Evolutionary conservation across 2,113 vertebrate genomes (phyloP), one percentile per base, ranked within the genome.

Genomic region (Fulica atra): DNA sequence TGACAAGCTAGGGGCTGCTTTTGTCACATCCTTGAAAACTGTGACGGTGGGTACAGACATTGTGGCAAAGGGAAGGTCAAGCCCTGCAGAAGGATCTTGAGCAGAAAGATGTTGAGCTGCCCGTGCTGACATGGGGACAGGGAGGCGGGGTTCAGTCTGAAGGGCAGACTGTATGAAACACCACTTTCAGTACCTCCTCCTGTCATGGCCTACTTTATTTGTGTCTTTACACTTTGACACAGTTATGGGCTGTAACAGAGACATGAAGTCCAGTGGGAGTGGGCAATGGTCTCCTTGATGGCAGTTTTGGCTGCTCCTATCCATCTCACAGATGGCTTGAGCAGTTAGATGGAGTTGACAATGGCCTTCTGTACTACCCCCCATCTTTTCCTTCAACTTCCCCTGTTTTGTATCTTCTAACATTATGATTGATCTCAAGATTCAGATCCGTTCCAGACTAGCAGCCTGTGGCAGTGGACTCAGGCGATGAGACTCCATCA

Each of bases 91-190:
- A 42, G 40, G 38, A 14, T 48, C 38, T 60, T 17, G 10, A 90
- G 48, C 48, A 23, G 48, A 48, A 48, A 48, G 48, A 48, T 48
- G 21, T 21, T 48, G 48, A 46, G 10, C 61, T 40, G 9, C 0
- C 0, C 26, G 73, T 24, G 60, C 19, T 77, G 44, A 29, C 15
- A 4, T 1, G 1, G 23, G 26, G 11, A 60, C 9, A 31, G 16
- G 35, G 57, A 57, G n/a, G 36, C 26, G 84, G 51, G 16, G 46
- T 53, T 46, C 50, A 81, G 50, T 23, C 51, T 50, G 40, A 31
- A 40, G 54, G 18, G 25, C 13, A 46, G 74, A 40, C 10, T 29
- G 10, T 6, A n/a, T 33, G 53, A 51, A 86, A n/a, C 23, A 44
- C 7, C n/a, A 33, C 1, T 0, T 24, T 40, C 54, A 73, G 5